Conservation (phyloP, 2,113 vertebrate genomes). For the Thermophis baileyi region DNA sequence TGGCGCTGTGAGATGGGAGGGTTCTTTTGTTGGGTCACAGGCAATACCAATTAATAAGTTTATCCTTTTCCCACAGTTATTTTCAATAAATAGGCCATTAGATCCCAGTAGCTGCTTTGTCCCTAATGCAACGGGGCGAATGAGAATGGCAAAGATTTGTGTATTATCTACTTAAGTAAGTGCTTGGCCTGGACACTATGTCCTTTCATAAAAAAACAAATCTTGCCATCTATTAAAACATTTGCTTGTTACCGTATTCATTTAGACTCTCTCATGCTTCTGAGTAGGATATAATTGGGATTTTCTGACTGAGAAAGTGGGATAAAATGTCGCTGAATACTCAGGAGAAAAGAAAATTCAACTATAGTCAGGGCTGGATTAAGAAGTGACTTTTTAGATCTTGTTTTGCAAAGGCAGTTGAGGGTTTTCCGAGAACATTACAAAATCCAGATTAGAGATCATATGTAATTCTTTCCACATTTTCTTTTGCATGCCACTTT, state of each 20-base stretch:
- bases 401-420: slow-evolving; percentile 3
- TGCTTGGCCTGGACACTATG: background rate
- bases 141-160: slow-evolving; percentile 22
- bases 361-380: background rate
- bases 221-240: slow-evolving; percentile 29
- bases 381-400: background rate
- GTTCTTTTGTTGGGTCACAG: slow-evolving; percentile 40
- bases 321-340: background rate
- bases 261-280: background rate
- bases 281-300: slow-evolving; percentile 36
- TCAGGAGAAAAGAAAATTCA: slow-evolving; percentile 11
- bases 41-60: slow-evolving; percentile 57
- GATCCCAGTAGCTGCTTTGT: slow-evolving; percentile 1
- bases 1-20: slow-evolving; percentile 4
- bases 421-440: rapidly evolving
- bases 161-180: slow-evolving; percentile 5
- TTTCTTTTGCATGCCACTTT: background rate
- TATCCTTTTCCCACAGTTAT: slow-evolving; percentile 64
- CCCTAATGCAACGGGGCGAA: slow-evolving; percentile 30
- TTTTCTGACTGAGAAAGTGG: slow-evolving; percentile 30
- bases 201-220: slow-evolving; percentile 6
- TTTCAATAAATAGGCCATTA: slow-evolving; percentile 41
- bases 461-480: background rate
- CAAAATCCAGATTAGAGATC: background rate
- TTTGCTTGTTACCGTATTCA: background rate